phyloP scores from a whole-genome alignment of 2,888 invertebrate genomes.

The Antitype chi region DNA sequence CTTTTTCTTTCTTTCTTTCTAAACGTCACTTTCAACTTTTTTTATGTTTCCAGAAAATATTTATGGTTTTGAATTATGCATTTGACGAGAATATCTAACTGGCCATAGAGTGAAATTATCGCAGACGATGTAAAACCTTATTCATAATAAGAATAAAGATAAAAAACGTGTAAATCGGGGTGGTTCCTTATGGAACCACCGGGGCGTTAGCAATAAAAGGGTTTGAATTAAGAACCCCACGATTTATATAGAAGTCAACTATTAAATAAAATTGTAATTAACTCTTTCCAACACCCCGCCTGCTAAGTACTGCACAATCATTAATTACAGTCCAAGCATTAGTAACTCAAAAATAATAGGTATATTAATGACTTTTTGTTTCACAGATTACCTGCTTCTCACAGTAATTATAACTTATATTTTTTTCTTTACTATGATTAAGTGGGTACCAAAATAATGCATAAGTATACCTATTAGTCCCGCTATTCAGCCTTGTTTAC shows the following conservation, averaged over 20 bases:
- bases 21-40: no score
- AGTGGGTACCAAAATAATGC: not conserved
- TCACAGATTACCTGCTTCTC: slow-evolving; percentile 3
- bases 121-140: no score
- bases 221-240: not conserved
- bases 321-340: slow-evolving; percentile 27
- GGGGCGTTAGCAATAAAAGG: no score
- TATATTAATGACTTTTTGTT: slow-evolving; percentile 28
- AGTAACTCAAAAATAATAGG: slow-evolving; percentile 22
- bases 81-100: no score
- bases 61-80: no score
- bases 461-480: not conserved
- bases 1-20: no score
- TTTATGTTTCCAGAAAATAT: no score
- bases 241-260: slow-evolving; percentile 15
- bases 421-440: slow-evolving; percentile 15
- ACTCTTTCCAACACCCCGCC: not conserved
- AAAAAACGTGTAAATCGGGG: no score
- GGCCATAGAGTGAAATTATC: no score
- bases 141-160: no score
- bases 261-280: not conserved
- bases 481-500: not conserved
- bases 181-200: no score
- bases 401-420: not conserved
- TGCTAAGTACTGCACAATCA: slow-evolving; percentile 17